Conservation (phyloP, 64 coral and sea anemone genomes). For the Actinia equina region DNA sequence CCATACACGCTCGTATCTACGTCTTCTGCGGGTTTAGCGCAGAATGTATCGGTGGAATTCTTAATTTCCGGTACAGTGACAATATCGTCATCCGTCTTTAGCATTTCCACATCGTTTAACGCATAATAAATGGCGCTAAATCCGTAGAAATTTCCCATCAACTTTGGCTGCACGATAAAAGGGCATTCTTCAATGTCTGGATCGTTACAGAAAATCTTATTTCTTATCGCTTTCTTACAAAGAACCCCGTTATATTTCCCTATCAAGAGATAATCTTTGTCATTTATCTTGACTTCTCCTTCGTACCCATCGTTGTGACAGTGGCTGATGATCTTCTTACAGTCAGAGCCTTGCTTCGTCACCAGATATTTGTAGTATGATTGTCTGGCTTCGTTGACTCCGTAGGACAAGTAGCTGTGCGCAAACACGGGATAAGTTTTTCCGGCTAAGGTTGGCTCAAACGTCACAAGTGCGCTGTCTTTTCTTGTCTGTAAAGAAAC, state of each 20-base stretch:
- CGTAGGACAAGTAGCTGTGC: slow-evolving; percentile 5
- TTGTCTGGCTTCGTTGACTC: background rate
- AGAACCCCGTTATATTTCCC: background rate
- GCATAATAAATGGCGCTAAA: background rate
- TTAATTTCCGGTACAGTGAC: background rate
- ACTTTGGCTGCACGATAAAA: background rate
- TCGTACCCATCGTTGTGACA: background rate
- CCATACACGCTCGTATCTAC: background rate
- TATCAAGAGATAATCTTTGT: background rate
- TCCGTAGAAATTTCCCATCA: background rate
- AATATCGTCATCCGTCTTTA: background rate
- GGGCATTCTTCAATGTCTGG: background rate
- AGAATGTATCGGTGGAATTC: background rate
- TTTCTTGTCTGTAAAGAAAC: background rate
- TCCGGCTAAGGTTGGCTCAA: background rate
- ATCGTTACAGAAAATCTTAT: background rate
- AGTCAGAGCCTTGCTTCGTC: background rate
- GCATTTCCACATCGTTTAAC: background rate
- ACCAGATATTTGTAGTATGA: background rate
- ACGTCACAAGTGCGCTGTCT: background rate
- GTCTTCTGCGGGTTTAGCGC: background rate
- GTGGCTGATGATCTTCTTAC: background rate
- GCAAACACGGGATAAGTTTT: background rate
- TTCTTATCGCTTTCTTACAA: background rate
- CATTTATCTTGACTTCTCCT: background rate